Conservation (phyloP, 2,797 vertebrate genomes). For the Parauchenoglanis ngamensis region DNA sequence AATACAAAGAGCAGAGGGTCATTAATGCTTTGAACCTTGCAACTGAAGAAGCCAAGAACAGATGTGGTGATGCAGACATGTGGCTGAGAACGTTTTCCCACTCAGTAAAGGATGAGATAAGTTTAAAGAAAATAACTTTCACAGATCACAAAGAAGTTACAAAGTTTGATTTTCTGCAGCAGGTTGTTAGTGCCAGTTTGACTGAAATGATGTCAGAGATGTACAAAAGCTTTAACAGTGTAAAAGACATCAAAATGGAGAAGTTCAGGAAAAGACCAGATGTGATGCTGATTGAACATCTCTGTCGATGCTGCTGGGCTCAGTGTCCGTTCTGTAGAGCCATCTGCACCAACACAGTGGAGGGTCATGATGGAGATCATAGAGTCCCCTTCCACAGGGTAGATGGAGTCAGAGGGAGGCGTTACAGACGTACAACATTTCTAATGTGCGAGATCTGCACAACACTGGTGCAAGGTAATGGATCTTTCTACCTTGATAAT, state of each 20-base stretch:
- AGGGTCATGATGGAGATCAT: too few species aligned
- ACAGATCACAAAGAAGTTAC: background rate
- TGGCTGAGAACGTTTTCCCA: conserved; percentile 68
- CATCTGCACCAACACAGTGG: conserved; percentile 28
- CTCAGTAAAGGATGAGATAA: conserved; percentile 57
- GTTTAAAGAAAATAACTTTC: background rate
- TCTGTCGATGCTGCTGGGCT: conserved; percentile 46
- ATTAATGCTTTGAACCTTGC: background rate
- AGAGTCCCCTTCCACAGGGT: too few species aligned
- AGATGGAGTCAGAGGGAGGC: too few species aligned
- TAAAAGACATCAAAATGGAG: background rate
- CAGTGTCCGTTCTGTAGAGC: conserved; percentile 58
- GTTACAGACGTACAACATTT: too few species aligned
- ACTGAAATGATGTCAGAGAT: background rate
- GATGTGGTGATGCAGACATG: too few species aligned
- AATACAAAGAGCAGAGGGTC: conserved; percentile 8
- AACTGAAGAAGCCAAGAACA: background rate
- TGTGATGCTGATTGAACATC: conserved; percentile 57
- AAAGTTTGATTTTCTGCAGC: conserved; percentile 62
- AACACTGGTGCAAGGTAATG: too few species aligned
- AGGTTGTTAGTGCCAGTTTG: conserved; percentile 25
- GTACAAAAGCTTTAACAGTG: background rate
- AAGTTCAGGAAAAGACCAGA: conserved; percentile 37
- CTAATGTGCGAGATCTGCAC: too few species aligned
- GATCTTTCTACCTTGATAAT: too few species aligned